A percentile compares a stretch with the other conserved stretches of the same genome.
These are phyloP conservation scores for Microctonus hyperodae DNA, from an alignment of 2,888 invertebrate species.

Conservation along the genomic window DNA sequence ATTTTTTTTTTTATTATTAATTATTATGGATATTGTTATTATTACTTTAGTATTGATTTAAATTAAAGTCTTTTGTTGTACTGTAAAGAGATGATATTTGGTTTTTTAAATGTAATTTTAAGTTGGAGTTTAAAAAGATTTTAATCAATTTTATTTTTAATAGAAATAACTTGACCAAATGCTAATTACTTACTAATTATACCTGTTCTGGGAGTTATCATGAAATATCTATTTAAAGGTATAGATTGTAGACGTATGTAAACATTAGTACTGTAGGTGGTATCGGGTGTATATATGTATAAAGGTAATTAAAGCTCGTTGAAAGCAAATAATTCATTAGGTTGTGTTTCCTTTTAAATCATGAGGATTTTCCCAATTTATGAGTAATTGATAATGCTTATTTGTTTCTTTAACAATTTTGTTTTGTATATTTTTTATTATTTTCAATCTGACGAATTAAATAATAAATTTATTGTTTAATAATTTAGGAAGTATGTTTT, in stretches of 20 bases:
- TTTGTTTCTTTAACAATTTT: no score
- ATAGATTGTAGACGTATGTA: no score
- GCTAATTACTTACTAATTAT: not conserved
- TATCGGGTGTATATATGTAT: not conserved
- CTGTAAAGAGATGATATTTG: no score
- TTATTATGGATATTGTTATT: not conserved
- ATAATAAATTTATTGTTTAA: no score
- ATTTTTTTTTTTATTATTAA: not conserved
- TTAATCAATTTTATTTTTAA: not conserved
- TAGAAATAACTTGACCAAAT: not conserved
- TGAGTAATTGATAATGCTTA: no score
- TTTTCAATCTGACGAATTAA: no score
- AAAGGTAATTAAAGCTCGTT: not conserved
- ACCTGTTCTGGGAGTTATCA: not conserved
- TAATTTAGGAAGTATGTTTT: no score
- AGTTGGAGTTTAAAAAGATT: not conserved
- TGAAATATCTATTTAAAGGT: not conserved
- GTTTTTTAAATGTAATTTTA: not conserved
- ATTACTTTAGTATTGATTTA: not conserved
- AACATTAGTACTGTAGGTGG: not conserved
- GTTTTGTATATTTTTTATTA: no score
- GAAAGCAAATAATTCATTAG: no score
- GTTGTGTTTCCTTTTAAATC: not conserved
- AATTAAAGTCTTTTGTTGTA: no score
- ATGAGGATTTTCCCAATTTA: no score